Evolutionary conservation across 1,140 invertebrate species (phyloP), one percentile per base, ranked within the genome.

Genomic region (Whitmania pigra): DNA sequence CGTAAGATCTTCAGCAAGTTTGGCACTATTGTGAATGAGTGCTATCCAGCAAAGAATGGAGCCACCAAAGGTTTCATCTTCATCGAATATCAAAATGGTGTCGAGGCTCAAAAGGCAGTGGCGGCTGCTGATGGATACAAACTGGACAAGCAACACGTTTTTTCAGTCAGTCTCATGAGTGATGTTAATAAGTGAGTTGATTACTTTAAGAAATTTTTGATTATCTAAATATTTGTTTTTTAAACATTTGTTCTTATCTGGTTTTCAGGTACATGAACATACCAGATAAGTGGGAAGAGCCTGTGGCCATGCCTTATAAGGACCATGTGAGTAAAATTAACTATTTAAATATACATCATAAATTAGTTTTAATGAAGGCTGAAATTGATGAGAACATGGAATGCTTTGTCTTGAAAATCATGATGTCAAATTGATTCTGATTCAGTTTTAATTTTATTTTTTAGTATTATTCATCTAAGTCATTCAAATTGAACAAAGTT

Each of bases 41-140:
- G 89, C 82, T 96, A 93, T 82, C 94, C 95, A 0, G 86, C 88
- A 27, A 89, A 89, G 73, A 88, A 90, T 73, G 90, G 89, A 18
- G 85, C 87, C 60, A 97, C 93, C 0, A 95, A 94, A 84, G 94
- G 94, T 88, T 97, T 93, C 80, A 89, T 93, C 76, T 98, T 97
- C 79, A 84, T 97, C 78, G 94, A 97, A 80, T 97, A 92, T 78
- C 87, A 86, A 70, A 89, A 89, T 78, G 87, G 90, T 15, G 81
- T 85, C 27, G 87, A 89, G 80, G 94, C 94, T 20, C 83, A 88
- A 69, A 89, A 93, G 79, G 94, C 94, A 15, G 89, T 94, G 0
- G 90, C 90, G 78, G 83, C 87, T 40, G 87, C 89, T 27, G 93
- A 99, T 83, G 93, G 94, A 77, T 90, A 94, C 82, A 94, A 94